Evolutionary conservation across 2,797 vertebrate genomes (phyloP).

Genomic region (Pseudopleuronectes americanus): DNA sequence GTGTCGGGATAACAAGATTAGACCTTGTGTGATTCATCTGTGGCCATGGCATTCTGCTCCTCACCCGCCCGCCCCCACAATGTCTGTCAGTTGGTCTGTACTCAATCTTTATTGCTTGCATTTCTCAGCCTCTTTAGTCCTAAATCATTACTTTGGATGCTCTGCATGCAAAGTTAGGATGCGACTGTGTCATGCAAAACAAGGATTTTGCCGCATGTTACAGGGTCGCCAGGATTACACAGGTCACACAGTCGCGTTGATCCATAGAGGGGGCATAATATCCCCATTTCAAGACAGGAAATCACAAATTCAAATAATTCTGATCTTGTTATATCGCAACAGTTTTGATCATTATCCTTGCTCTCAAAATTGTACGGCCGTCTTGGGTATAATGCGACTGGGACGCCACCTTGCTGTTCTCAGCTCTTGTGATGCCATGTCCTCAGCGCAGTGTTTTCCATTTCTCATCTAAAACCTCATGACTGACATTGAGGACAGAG

Average conservation of each 20-base stretch:
- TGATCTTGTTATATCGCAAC: conserved; percentile 2
- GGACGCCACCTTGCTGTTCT: conserved; percentile 13
- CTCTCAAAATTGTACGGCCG: conserved; percentile 6
- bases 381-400: conserved; percentile 16
- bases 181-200: too few species aligned
- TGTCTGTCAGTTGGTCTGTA: conserved; percentile 29
- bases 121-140: conserved; percentile 31
- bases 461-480: conserved; percentile 38
- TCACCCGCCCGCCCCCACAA: conserved; percentile 45
- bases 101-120: conserved; percentile 30
- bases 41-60: conserved; percentile 62
- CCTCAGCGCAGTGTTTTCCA: conserved; percentile 40
- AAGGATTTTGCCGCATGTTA: neutral
- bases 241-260: neutral
- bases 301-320: neutral
- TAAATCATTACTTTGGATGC: conserved; percentile 30
- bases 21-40: conserved; percentile 81
- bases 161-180: neutral
- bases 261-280: neutral
- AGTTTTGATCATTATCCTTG: conserved; percentile 3
- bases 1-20: conserved; percentile 84
- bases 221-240: neutral
- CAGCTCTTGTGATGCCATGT: neutral
- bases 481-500: conserved; percentile 54
- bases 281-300: neutral